A percentile compares a stretch with the other conserved stretches of the same genome.
Evolutionary conservation across 1,140 invertebrate genomes (phyloP).

Genomic region (Pomacea maculata): DNA sequence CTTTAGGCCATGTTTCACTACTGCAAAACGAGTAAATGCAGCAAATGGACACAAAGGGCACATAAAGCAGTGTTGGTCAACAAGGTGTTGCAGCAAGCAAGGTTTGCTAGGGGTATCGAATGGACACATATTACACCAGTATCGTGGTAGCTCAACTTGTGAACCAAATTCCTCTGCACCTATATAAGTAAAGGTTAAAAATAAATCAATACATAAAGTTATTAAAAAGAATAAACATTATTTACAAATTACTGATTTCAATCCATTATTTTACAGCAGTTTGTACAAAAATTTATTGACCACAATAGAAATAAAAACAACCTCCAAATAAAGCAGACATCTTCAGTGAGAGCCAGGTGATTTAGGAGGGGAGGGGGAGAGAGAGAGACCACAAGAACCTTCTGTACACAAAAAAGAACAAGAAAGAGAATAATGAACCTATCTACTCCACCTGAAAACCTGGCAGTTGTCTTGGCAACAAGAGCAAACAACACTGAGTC

Average conservation of each 20-base stretch:
- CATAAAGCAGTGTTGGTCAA: constrained; percentile 7
- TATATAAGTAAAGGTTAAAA: background rate
- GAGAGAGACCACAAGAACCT: background rate
- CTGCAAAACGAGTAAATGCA: background rate
- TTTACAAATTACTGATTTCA: background rate
- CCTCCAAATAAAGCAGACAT: background rate
- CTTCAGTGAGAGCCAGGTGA: background rate
- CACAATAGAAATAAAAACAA: background rate
- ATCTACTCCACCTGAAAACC: constrained; percentile 1
- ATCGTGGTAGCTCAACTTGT: constrained; percentile 2
- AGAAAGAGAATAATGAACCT: background rate
- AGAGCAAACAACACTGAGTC: constrained; percentile 8
- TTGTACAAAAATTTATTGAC: background rate
- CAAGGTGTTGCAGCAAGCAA: constrained; percentile 8
- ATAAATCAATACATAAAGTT: background rate
- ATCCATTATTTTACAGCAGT: no score
- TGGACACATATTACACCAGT: constrained; percentile 20
- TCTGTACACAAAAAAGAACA: background rate
- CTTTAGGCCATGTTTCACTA: background rate
- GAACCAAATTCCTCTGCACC: constrained; percentile 12
- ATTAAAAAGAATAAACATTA: background rate
- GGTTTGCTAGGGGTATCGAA: constrained; percentile 19
- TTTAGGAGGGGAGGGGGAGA: background rate
- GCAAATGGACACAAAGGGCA: constrained; percentile 12
- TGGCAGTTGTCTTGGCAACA: constrained; percentile 14